Percentiles rank a stretch among this genome's conserved stretches.
Conservation (phyloP, 2,888 invertebrate genomes). For the Drosophila ustulata region DNA sequence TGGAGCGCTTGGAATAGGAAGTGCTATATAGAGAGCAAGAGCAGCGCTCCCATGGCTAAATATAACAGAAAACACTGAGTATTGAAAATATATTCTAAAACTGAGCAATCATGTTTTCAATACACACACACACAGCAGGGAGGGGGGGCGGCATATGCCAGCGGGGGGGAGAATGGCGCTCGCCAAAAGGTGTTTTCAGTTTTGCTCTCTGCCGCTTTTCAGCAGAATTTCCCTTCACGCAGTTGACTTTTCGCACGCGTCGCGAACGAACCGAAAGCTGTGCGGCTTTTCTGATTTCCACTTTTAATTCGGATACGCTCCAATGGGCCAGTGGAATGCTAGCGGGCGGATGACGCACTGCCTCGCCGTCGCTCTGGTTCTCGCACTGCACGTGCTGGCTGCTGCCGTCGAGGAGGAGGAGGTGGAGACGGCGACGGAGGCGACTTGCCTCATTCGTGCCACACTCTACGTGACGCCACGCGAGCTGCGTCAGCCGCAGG, state of each 20-base stretch:
- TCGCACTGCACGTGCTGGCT: slow-evolving; percentile 31
- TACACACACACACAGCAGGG: slow-evolving; percentile 17
- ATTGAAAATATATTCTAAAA: slow-evolving; percentile 16
- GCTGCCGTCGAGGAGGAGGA: not conserved
- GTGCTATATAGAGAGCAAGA: not conserved
- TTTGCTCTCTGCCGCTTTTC: slow-evolving; percentile 11
- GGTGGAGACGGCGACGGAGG: slow-evolving; percentile 4
- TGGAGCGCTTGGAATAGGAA: slow-evolving; percentile 31
- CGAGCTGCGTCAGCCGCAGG: slow-evolving; percentile 40
- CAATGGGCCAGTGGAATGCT: slow-evolving; percentile 53
- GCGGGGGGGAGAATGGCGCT: slow-evolving; percentile 16
- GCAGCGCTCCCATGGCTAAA: slow-evolving; percentile 35
- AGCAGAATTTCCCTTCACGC: slow-evolving; percentile 48
- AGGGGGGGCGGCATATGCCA: slow-evolving; percentile 3
- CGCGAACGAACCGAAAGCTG: slow-evolving; percentile 31
- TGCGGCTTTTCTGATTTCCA: not conserved
- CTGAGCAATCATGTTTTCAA: slow-evolving; percentile 48
- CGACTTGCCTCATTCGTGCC: slow-evolving; percentile 67
- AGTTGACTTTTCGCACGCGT: slow-evolving; percentile 66
- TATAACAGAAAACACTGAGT: slow-evolving; percentile 45
- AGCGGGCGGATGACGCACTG: slow-evolving; percentile 56
- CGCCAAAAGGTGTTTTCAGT: slow-evolving; percentile 48
- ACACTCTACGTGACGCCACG: slow-evolving; percentile 53
- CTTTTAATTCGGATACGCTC: slow-evolving; percentile 49
- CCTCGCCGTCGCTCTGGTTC: slow-evolving; percentile 23